Evolutionary conservation across 2,888 invertebrate genomes (phyloP), one percentile per base, ranked within the genome.

Genomic region (Drosophila leonis): DNA sequence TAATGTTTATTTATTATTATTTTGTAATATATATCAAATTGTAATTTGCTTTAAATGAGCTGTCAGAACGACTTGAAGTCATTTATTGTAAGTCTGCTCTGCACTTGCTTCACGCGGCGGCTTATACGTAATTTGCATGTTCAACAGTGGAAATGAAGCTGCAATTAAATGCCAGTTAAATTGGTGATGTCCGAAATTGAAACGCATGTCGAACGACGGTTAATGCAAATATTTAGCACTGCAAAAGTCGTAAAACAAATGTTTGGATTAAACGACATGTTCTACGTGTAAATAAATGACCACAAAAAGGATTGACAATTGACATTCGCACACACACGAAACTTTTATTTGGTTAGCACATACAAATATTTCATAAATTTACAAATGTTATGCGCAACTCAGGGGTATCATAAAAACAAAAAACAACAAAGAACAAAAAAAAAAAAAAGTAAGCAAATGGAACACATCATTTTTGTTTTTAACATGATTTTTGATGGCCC

Each of bases 251-350:
- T 29, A 57, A 39, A 57, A 29, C 57, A 52, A 37, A 55, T 66
- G 52, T 48, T 54, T 60, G 54, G 54, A 42, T 49, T 60, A 27
- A 59, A 44, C 59, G 59, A 56, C 60, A 56, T 29, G 49, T 39
- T 54, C 46, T 42, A 54, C 35, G 27, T 59, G 41, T 46, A 52
- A 67, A 67, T 60, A 42, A 64, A 55, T 52, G 46, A 70, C 56
- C 60, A 10, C 75, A 59, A 10, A 57, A 63, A 13, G 44, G 41
- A 66, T 73, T 52, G 52, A 65, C 60, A 72, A 56, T 49, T 59
- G 68, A 24, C 56, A 66, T 9, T 51, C 31, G 13, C 27, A 15
- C 29, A 29, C 29, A 4, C 15, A 7, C 44, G 18, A 4, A 13
- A 10, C 4, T 31, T 33, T 33, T 20, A 49, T 24, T 15, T 52